phyloP scores from a whole-genome alignment of 2,888 invertebrate genomes.

The Parthenolecanium corni region DNA sequence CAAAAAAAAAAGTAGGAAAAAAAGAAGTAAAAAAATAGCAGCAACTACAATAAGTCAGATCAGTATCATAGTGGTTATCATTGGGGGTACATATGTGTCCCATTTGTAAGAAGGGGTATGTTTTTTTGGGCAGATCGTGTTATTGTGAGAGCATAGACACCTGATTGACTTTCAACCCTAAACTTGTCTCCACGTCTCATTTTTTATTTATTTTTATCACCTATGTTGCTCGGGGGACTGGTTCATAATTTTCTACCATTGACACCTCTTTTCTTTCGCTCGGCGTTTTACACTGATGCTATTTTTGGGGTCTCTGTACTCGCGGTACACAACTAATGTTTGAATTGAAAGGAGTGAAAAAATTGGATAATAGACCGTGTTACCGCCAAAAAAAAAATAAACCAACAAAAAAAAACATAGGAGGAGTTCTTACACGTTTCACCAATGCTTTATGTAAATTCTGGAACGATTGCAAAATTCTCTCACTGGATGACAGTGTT shows the following conservation, averaged over 20 bases:
- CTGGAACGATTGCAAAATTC: too few relatives aligned
- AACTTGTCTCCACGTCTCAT: constrained; percentile 22
- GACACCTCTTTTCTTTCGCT: constrained; percentile 5
- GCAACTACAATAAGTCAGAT: constrained; percentile 12
- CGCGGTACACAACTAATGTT: too few relatives aligned
- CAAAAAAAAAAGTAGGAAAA: constrained; percentile 2
- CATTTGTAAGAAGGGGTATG: background rate
- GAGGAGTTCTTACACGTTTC: too few relatives aligned
- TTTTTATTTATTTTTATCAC: constrained; percentile 26
- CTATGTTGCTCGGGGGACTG: background rate
- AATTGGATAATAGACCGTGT: too few relatives aligned
- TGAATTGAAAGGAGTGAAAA: too few relatives aligned
- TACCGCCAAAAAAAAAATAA: too few relatives aligned
- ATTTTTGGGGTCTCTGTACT: too few relatives aligned
- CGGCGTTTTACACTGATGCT: background rate
- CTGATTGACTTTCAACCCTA: constrained; percentile 28
- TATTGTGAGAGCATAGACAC: constrained; percentile 23
- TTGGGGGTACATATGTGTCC: background rate
- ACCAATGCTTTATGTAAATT: too few relatives aligned
- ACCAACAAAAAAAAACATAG: too few relatives aligned
- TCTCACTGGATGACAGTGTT: too few relatives aligned
- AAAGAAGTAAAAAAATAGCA: background rate
- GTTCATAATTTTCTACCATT: constrained; percentile 20
- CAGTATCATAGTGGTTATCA: constrained; percentile 5
- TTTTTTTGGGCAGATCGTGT: background rate